Evolutionary conservation across 2,797 vertebrate species (phyloP).

Genomic region (Spinibarbus caldwelli): DNA sequence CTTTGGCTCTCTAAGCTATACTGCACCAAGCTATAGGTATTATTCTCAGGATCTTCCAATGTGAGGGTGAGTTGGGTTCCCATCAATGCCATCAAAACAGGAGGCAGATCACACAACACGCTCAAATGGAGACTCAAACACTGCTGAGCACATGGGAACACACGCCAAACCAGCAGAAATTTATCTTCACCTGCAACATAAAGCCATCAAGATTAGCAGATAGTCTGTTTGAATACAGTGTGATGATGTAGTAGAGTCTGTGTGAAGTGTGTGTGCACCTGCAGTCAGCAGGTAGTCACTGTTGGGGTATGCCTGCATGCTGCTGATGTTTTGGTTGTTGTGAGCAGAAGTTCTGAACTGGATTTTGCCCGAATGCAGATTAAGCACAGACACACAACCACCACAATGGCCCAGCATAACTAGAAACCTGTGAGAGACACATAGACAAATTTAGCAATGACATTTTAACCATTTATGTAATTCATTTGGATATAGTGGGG

Average conservation of each 20-base stretch:
- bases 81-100: constrained; percentile 62
- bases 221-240: not conserved
- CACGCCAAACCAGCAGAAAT: constrained; percentile 75
- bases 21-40: constrained; percentile 71
- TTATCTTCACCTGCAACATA: constrained; percentile 74
- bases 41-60: constrained; percentile 66
- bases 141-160: constrained; percentile 69
- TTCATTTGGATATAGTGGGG: too few species aligned
- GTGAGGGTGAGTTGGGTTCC: constrained; percentile 65
- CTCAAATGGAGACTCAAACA: constrained; percentile 72
- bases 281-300: constrained; percentile 69
- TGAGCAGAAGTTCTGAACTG: constrained; percentile 71
- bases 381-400: constrained; percentile 74
- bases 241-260: not conserved
- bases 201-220: not conserved
- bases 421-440: constrained; percentile 71
- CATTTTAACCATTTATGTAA: too few species aligned
- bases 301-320: constrained; percentile 69
- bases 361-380: constrained; percentile 59
- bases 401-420: constrained; percentile 73
- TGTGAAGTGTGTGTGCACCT: constrained; percentile 63
- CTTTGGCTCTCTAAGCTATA: constrained; percentile 61
- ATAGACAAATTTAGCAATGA: too few species aligned
- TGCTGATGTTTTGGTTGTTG: constrained; percentile 64
- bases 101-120: constrained; percentile 68